Conservation (phyloP, 2,888 invertebrate genomes). For the Cerastis rubricosa region DNA sequence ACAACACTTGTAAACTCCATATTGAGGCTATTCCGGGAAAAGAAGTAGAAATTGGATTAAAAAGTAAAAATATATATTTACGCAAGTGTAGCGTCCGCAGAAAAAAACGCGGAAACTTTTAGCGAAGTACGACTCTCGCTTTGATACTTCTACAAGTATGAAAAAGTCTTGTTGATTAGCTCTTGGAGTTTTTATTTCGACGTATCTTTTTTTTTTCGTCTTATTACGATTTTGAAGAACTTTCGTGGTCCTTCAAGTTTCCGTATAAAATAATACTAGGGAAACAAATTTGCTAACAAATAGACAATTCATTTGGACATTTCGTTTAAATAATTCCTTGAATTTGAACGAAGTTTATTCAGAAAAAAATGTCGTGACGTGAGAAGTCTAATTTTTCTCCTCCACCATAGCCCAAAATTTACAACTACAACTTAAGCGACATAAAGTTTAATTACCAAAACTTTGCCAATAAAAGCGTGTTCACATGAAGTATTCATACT, state of each 20-base stretch:
- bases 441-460: constrained; percentile 26
- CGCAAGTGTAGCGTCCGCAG: constrained; percentile 69
- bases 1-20: constrained; percentile 16
- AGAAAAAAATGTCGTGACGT: not conserved
- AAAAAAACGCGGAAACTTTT: constrained; percentile 79
- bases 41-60: constrained; percentile 72
- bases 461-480: constrained; percentile 49
- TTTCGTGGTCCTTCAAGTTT: constrained; percentile 73
- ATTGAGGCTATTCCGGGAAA: constrained; percentile 37
- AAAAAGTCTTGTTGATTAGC: constrained; percentile 86
- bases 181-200: constrained; percentile 80
- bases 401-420: constrained; percentile 11
- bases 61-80: constrained; percentile 74
- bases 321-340: constrained; percentile 41
- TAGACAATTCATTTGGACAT: constrained; percentile 68
- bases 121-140: constrained; percentile 79
- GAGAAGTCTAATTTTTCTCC: not conserved
- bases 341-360: constrained; percentile 28
- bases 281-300: constrained; percentile 66
- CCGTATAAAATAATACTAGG: constrained; percentile 70
- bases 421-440: constrained; percentile 13
- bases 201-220: constrained; percentile 78
- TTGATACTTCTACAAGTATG: constrained; percentile 84
- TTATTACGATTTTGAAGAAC: constrained; percentile 77
- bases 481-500: constrained; percentile 42